Evolutionary conservation across 2,888 invertebrate species (phyloP), one percentile per base, ranked within the genome.

Genomic region (Synergus gifuensis): DNA sequence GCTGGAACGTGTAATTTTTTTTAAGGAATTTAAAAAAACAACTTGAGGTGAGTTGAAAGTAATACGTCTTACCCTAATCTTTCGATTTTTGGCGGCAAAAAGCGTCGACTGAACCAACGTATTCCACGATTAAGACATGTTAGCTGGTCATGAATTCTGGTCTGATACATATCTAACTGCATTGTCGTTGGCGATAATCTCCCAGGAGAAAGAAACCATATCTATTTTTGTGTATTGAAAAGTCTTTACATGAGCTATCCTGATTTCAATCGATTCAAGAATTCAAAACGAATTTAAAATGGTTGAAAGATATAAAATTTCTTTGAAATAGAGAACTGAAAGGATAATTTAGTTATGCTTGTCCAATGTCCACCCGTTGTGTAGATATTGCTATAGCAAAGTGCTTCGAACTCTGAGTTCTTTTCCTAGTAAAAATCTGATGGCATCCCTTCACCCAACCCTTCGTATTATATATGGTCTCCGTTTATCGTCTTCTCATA

Each of bases 1-100:
- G 89, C 87, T 76, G 89, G 88, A 82, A 88, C 90, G 86, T 89
- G 89, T 86, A 79, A 82, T 79, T 77, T 64, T n/a, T 76, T 62
- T 76, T 76, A 44, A 73, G n/a, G n/a, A 73, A 62, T 62, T 49
- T 42, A n/a, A 54, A 62, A 78, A 14, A 78, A 46, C 49, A 36
- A 22, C 54, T 28, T 49, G 11, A 73, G 49, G 73, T 73, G 12
- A 54, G 73, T 73, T 4, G 44, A 44, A 22, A 67, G 14, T 14
- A 12, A 22, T 60, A 18, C 11, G 2, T 11, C 22, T 18, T 60
- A 60, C 22, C 18, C 12, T 60, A 28, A 22, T 60, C 22, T 28
- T 22, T 60, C 12, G 11, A 60, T 60, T 60, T 22, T 14, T 46
- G 5, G 40, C 44, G 66, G 12, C 11, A 4, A 22, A 60, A 76